Evolutionary conservation across 35 echinoderm and acorn worm genomes (phyloP), one percentile per base, ranked within the genome.

Genomic region (Patiria miniata): DNA sequence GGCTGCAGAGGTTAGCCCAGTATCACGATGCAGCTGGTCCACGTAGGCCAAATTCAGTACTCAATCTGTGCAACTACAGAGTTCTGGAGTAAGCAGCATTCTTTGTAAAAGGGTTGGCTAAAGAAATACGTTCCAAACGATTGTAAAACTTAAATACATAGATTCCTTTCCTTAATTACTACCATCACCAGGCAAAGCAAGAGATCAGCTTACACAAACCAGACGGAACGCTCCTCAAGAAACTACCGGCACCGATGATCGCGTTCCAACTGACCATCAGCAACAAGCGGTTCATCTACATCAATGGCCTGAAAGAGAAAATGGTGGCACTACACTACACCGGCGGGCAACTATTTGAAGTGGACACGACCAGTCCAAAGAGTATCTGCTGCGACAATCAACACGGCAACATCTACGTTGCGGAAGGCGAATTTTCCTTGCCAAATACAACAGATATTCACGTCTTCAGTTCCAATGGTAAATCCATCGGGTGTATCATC

Each of bases 251-350:
- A 8, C 78, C 78, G 17, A 38, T 30, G 37, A 80, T 80, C 15
- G 44, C 16, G 17, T 1, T 9, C 15, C 39, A 80, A 8, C 37
- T 80, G 37, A 28, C 37, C 14, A 37, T 80, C 30, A 30, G 37
- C 78, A 80, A 80, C n/a, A 30, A 80, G 39, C 78, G 39, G 15
- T 2, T 80, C 78, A 39, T 80, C 78, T 80, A 80, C 78, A 80
- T 23, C 7, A 80, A 80, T 3, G 3, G 16, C 10, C 19, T 3
- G 36, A 39, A 10, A 2, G 5, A 15, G 7, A 80, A 80, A 23
- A 10, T 80, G 37, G 39, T 32, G 21, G 3, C 78, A 37, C 0
- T 39, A 40, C 32, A 80, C 14, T 80, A 80, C 78, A 12, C 6
- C 39, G 78, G 78, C 39, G 18, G 18, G 17, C 8, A 5, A 15